phyloP scores from a whole-genome alignment of 2,113 vertebrate genomes.

The Pogonocichla stellata region DNA sequence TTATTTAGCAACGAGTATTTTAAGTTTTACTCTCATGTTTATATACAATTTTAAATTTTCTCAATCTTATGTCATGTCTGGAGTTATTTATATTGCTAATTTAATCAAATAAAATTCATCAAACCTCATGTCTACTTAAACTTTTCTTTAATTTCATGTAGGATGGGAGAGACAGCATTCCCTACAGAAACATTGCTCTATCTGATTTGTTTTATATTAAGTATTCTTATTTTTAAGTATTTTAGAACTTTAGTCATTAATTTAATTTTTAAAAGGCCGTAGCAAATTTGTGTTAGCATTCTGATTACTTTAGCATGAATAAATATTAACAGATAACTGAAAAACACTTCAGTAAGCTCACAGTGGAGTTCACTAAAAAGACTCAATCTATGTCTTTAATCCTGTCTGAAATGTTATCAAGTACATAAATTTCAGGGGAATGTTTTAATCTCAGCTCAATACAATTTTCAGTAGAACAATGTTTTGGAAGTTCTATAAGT shows the following conservation, averaged over 20 bases:
- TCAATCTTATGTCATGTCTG: not conserved
- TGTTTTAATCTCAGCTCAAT: not conserved
- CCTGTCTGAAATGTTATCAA: not conserved
- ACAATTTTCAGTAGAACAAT: not conserved
- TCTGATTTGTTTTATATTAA: not conserved
- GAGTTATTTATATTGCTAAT: not conserved
- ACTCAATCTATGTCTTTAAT: not conserved
- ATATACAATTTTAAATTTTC: not conserved
- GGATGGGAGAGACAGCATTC: not conserved
- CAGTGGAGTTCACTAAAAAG: not conserved
- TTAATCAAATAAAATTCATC: not conserved
- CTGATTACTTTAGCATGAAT: not conserved
- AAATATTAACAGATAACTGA: not conserved
- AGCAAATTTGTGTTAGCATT: not conserved
- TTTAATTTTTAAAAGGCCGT: not conserved
- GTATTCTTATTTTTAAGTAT: not conserved
- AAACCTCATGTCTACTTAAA: not conserved
- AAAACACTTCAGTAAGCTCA: not conserved
- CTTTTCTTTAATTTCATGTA: not conserved
- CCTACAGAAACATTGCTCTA: not conserved
- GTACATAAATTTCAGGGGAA: not conserved
- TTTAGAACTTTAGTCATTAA: not conserved
- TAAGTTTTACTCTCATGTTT: not conserved
- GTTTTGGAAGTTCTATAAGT: not conserved
- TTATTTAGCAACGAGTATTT: not conserved